phyloP scores from a whole-genome alignment of 2,888 invertebrate genomes.

The Sminthurides aquaticus region DNA sequence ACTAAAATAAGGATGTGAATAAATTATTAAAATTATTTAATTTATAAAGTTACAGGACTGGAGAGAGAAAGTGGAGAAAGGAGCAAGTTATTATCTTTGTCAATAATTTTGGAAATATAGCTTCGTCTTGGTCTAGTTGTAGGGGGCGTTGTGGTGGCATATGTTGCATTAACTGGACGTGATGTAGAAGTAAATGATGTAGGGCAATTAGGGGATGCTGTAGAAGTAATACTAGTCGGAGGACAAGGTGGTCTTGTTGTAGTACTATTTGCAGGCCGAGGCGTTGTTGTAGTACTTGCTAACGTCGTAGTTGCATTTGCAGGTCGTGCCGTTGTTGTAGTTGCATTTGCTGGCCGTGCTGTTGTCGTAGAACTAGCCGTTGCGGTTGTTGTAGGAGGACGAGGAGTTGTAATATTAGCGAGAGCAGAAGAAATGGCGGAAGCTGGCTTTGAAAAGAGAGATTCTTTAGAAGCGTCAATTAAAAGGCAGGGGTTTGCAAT shows the following conservation, averaged over 20 bases:
- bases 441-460: neutral
- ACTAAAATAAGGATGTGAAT: no score
- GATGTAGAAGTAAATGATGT: no score
- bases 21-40: no score
- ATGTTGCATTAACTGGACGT: no score
- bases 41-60: no score
- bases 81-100: no score
- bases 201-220: no score
- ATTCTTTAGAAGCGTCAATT: neutral
- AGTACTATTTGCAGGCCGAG: neutral
- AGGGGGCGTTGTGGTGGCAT: no score
- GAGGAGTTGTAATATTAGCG: neutral
- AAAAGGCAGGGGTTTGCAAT: neutral
- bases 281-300: neutral
- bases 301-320: neutral
- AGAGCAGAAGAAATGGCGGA: neutral
- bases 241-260: neutral
- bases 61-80: no score
- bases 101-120: no score
- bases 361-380: neutral
- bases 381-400: neutral
- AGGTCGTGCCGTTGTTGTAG: neutral
- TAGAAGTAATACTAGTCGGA: no score
- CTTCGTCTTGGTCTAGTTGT: no score
- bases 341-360: neutral